These are phyloP conservation scores for Meandrusa payeni DNA, from an alignment of 2,888 invertebrate species.

Conservation along the genomic window DNA sequence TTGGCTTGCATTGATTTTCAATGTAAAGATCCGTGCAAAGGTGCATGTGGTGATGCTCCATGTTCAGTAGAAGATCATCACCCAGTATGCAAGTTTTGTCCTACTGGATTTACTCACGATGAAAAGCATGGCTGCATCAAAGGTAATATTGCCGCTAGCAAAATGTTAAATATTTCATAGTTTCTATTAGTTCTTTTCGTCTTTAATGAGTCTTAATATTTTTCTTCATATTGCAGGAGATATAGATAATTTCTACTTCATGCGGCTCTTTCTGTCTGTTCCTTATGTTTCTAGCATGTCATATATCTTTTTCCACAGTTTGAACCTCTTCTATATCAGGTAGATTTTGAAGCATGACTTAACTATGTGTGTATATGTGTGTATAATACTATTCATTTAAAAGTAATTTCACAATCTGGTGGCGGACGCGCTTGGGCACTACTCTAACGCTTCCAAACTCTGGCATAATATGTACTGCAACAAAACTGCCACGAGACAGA, in stretches of 20 bases:
- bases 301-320: slow-evolving; percentile 72
- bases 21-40: slow-evolving; percentile 94
- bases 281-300: slow-evolving; percentile 73
- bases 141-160: slow-evolving; percentile 86
- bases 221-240: slow-evolving; percentile 80
- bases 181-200: slow-evolving; percentile 57
- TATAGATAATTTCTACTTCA: slow-evolving; percentile 75
- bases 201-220: slow-evolving; percentile 71
- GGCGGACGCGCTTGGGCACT: slow-evolving; percentile 50
- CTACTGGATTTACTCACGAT: slow-evolving; percentile 95
- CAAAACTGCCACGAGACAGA: slow-evolving; percentile 77
- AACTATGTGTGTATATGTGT: slow-evolving; percentile 61
- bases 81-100: slow-evolving; percentile 97
- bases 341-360: slow-evolving; percentile 66
- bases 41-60: slow-evolving; percentile 92
- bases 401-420: slow-evolving; percentile 59
- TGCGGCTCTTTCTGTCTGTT: slow-evolving; percentile 69
- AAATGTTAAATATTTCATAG: slow-evolving; percentile 45
- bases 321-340: slow-evolving; percentile 71
- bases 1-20: slow-evolving; percentile 93
- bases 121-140: slow-evolving; percentile 96
- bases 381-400: slow-evolving; percentile 52
- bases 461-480: slow-evolving; percentile 57
- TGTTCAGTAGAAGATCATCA: slow-evolving; percentile 97
- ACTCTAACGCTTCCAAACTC: slow-evolving; percentile 60